phyloP scores from a whole-genome alignment of 2,888 invertebrate genomes.

The Ceraclea dissimilis region DNA sequence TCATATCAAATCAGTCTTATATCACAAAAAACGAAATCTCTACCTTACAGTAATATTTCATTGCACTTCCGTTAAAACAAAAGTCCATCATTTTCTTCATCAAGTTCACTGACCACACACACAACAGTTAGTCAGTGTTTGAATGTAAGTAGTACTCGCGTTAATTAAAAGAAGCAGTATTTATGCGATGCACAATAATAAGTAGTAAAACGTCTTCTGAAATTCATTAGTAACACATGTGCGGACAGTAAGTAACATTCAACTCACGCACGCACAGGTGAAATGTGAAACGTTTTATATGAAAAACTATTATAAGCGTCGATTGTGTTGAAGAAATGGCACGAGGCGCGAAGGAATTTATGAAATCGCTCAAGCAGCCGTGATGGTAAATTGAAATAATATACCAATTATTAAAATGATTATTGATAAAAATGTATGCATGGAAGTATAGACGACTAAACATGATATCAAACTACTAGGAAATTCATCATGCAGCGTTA shows the following conservation, averaged over 20 bases:
- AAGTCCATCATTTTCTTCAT: too few species aligned
- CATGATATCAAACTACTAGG: neutral
- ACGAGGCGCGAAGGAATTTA: constrained; percentile 20
- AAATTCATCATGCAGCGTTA: too few species aligned
- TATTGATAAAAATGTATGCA: neutral
- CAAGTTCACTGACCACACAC: neutral
- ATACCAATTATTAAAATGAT: neutral
- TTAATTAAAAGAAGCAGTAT: neutral
- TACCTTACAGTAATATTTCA: too few species aligned
- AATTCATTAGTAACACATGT: neutral
- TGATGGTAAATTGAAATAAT: neutral
- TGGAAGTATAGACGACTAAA: neutral
- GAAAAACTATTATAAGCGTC: neutral
- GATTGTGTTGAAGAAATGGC: neutral
- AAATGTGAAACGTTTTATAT: constrained; percentile 1
- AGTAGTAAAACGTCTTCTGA: neutral
- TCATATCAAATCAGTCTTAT: too few species aligned
- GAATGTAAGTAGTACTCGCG: neutral
- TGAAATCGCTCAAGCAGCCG: constrained; percentile 12
- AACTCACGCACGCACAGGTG: neutral
- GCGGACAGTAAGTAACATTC: neutral
- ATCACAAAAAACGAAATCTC: too few species aligned
- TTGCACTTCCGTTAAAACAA: too few species aligned
- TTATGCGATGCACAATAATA: neutral
- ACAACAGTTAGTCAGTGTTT: neutral